Evolutionary conservation across 2,113 vertebrate genomes (phyloP).

Genomic region (Pluvialis apricaria): DNA sequence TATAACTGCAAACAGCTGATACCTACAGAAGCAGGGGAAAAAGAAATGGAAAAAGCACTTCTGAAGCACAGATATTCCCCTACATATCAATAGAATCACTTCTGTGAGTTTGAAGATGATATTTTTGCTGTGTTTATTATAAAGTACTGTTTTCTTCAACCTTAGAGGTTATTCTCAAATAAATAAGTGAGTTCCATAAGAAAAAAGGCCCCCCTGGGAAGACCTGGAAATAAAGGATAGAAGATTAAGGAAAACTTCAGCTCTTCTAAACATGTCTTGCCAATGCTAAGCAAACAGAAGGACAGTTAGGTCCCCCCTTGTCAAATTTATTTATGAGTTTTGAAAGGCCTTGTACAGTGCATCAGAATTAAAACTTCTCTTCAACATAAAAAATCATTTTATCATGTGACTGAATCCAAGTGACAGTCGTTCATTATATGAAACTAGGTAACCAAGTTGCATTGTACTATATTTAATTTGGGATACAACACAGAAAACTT

Average conservation of each 20-base stretch:
- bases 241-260: neutral
- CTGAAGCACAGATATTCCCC: neutral
- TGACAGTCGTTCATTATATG: neutral
- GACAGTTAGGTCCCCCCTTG: neutral
- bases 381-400: neutral
- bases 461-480: neutral
- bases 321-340: neutral
- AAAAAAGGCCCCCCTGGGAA: neutral
- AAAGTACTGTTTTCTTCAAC: neutral
- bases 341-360: neutral
- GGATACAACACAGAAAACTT: neutral
- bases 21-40: neutral
- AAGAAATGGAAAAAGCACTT: neutral
- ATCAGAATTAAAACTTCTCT: neutral
- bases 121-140: neutral
- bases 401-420: neutral
- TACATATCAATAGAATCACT: neutral
- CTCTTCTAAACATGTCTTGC: neutral
- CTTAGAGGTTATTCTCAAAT: neutral
- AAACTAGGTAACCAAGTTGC: neutral
- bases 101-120: neutral
- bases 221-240: neutral
- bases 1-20: neutral
- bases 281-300: neutral
- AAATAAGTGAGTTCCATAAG: neutral